Base-by-base conservation (phyloP, 2,113 vertebrate species). In the Brienomyrus longianalis region DNA sequence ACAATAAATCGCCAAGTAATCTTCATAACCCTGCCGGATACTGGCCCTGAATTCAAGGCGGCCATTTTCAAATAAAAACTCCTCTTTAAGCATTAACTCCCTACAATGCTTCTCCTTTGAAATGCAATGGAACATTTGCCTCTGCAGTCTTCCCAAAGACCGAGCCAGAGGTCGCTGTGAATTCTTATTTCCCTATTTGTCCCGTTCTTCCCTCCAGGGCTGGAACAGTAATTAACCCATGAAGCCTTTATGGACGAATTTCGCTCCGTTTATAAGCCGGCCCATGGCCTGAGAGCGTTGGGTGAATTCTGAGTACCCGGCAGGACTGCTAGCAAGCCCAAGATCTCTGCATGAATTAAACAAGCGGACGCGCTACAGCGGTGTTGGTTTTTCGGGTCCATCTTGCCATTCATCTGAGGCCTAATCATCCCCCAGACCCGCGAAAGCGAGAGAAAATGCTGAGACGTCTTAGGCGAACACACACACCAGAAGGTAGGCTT, bases 201-300 rank as follows among this genome's bases (percentile, higher is more conserved):
- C 91, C 93, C 89, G 74, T 80, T 59, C 91, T 89, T 90, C 88
- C 93, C 95, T 92, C 92, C 45, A 52, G 93, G 93, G 94, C 93
- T 91, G 83, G 89, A 91, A 90, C 92, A 91, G 94, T 95, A 95
- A 96, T 96, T 95, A 96, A 95, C 92, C 91, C 90, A 94, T 94
- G 92, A 94, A 93, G 93, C 95, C 93, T 93, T 91, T 91, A 90
- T n/a, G 59, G 66, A 66, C 43, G 62, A 87, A 83, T 85, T 83
- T 90, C 74, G n/a, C 74, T 47, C 52, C 43, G 89, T 92, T 91
- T 93, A 51, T 89, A 51, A 88, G 91, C 89, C 83, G 88, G 90
- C 90, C 91, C 92, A 88, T 83, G 80, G 88, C 80, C 88, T 48
- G 35, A 48, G 84, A 48, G 59, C 87, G 52, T 90, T 88, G 95